Percentiles rank a stretch among this genome's conserved stretches.
These are phyloP conservation scores for Troides oblongomaculatus DNA, from an alignment of 2,888 invertebrate genomes.

Conservation along the genomic window DNA sequence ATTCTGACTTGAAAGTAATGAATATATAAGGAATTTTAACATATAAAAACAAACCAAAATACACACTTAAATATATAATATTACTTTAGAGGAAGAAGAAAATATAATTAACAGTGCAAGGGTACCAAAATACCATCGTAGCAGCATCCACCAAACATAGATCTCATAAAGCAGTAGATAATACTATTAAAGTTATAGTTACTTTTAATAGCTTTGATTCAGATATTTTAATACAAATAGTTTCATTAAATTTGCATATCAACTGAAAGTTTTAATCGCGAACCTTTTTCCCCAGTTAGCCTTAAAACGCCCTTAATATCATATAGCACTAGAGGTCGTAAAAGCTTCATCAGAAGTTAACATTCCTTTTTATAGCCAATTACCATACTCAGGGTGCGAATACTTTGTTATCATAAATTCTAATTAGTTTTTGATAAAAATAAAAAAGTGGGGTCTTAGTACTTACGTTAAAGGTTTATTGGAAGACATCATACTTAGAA, in stretches of 20 bases:
- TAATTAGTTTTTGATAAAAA: not conserved
- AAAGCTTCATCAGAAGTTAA: conserved; percentile 4
- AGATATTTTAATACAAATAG: not conserved
- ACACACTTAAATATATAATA: too few relatives aligned
- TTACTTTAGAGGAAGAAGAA: too few relatives aligned
- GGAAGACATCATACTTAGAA: not conserved
- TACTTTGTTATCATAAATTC: conserved; percentile 1
- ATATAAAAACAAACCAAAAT: too few relatives aligned
- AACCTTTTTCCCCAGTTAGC: not conserved
- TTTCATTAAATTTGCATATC: not conserved
- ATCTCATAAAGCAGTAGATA: too few relatives aligned
- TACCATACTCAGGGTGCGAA: conserved; percentile 2
- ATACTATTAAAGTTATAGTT: too few relatives aligned
- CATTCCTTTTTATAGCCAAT: conserved; percentile 13
- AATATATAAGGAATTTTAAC: too few relatives aligned
- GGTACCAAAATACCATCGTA: too few relatives aligned
- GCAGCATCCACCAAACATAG: too few relatives aligned
- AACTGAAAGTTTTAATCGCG: not conserved
- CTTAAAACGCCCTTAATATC: conserved; percentile 1
- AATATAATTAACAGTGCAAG: too few relatives aligned
- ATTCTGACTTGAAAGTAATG: too few relatives aligned
- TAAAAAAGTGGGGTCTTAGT: not conserved
- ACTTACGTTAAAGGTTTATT: not conserved
- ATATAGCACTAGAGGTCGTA: conserved; percentile 1
- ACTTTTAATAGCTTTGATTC: not conserved